A percentile compares a stretch with the other conserved stretches of the same genome.
Conservation (phyloP, 2,797 vertebrate genomes). For the Chrosomus eos region DNA sequence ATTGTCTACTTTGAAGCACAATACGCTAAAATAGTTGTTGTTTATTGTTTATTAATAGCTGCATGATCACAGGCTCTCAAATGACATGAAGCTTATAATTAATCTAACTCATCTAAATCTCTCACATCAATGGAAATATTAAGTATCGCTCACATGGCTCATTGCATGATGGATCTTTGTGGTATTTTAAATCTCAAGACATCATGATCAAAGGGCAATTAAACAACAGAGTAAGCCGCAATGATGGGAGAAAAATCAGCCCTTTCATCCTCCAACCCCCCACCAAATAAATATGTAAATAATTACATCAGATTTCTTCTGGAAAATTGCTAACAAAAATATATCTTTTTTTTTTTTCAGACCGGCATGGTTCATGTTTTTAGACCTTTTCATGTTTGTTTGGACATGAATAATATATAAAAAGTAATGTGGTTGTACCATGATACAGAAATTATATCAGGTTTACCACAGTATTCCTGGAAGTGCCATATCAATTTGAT, state of each 20-base stretch:
- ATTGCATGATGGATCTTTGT: conserved; percentile 32
- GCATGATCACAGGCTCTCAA: conserved; percentile 20
- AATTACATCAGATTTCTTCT: neutral
- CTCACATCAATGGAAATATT: conserved; percentile 48
- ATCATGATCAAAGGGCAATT: conserved; percentile 34
- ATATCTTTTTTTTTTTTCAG: neutral
- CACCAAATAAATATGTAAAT: neutral
- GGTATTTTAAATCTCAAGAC: conserved; percentile 30
- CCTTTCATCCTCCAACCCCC: neutral
- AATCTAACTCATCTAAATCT: conserved; percentile 36
- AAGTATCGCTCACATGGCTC: conserved; percentile 42
- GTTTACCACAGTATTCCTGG: neutral
- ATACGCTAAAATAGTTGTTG: conserved; percentile 33
- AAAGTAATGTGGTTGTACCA: neutral
- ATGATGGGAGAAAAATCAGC: neutral
- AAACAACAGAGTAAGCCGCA: conserved; percentile 17
- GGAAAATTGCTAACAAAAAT: neutral
- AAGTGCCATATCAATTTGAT: neutral
- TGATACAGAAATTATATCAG: neutral
- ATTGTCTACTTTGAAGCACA: conserved; percentile 31
- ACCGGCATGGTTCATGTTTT: neutral
- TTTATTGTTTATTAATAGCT: conserved; percentile 49
- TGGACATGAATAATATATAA: neutral
- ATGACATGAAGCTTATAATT: conserved; percentile 47
- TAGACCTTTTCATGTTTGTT: neutral